Evolutionary conservation across 2,113 vertebrate genomes (phyloP).

Genomic region (Cyanistes caeruleus): DNA sequence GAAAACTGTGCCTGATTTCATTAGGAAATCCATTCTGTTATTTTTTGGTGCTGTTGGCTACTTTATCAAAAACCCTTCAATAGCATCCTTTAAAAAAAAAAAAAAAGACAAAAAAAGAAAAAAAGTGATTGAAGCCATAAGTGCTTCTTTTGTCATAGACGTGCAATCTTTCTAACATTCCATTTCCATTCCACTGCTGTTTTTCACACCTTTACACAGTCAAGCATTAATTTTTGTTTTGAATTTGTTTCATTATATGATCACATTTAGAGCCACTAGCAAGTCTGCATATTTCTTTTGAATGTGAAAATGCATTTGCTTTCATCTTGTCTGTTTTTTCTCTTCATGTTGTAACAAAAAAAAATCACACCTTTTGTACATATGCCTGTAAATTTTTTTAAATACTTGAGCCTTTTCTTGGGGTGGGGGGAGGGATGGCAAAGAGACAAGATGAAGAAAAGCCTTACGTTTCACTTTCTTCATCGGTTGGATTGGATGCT

Average conservation of each 20-base stretch:
- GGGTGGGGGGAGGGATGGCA: slow-evolving; percentile 76
- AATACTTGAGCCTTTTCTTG: slow-evolving; percentile 99
- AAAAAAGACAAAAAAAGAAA: background rate
- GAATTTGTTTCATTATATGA: slow-evolving; percentile 66
- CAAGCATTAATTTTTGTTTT: slow-evolving; percentile 80
- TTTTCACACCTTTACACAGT: slow-evolving; percentile 77
- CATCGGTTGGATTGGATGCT: slow-evolving; percentile 93
- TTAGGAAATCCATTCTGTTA: slow-evolving; percentile 90
- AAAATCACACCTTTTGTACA: slow-evolving; percentile 92
- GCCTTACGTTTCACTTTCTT: slow-evolving; percentile 99
- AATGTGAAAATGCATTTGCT: slow-evolving; percentile 92
- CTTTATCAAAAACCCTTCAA: slow-evolving; percentile 90
- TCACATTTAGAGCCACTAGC: slow-evolving; percentile 94
- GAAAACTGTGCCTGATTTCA: slow-evolving; percentile 96
- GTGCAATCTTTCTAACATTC: slow-evolving; percentile 99
- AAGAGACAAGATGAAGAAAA: slow-evolving; percentile 97
- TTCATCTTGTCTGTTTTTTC: slow-evolving; percentile 82
- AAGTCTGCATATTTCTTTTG: slow-evolving; percentile 82
- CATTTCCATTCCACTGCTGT: slow-evolving; percentile 86
- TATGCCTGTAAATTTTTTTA: slow-evolving; percentile 99
- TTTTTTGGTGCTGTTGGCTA: slow-evolving; percentile 98
- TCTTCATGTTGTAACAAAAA: slow-evolving; percentile 85
- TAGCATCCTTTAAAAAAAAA: slow-evolving; percentile 82
- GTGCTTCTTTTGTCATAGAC: slow-evolving; percentile 89
- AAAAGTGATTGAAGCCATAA: slow-evolving; percentile 78